Evolutionary conservation across 2,113 vertebrate genomes (phyloP), one percentile per base, ranked within the genome.

Genomic region (Bos indicus): DNA sequence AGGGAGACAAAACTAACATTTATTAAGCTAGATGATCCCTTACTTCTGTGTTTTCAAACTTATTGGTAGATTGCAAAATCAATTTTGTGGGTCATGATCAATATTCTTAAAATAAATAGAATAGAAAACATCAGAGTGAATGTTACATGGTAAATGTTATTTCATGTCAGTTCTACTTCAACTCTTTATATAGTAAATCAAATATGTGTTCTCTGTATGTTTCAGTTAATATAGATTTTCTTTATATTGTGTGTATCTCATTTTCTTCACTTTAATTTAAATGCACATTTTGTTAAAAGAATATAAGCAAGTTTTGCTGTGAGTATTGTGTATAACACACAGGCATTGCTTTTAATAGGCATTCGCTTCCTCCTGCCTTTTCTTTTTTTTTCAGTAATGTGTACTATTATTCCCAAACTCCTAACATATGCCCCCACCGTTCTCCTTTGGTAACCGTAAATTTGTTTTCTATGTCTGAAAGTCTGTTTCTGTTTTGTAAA

Each of bases 221-320:
- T 94, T 94, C 30, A 81, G 17, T 64, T 87, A 74, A 85, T 54
- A 54, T 26, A 81, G 7, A 67, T 93, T 94, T 84, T 21, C 23
- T 57, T 94, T 88, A 33, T 40, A 51, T 84, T 90, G 9, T 64
- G 16, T 56, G 19, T 51, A 48, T 85, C 26, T 71, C 36, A 71
- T 40, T 67, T 1, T 84, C 71, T 97, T 94, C n/a, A 91, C 30
- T 88, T 91, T 90, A 90, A 81, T 28, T 91, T 21, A 95, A 91
- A 52, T 71, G 6, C 6, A 36, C 51, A 19, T 17, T 90, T 93
- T 95, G 54, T 94, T 94, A 83, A 82, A 74, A 83, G 71, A 81
- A 15, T 57, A 25, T 23, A 56, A 91, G 92, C 15, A 81, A 54
- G 54, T 88, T 91, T 85, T 93, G 19, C 33, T 54, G 56, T 83